These are phyloP conservation scores for Nymphalis io DNA, from an alignment of 1,140 invertebrate species.

Conservation along the genomic window DNA sequence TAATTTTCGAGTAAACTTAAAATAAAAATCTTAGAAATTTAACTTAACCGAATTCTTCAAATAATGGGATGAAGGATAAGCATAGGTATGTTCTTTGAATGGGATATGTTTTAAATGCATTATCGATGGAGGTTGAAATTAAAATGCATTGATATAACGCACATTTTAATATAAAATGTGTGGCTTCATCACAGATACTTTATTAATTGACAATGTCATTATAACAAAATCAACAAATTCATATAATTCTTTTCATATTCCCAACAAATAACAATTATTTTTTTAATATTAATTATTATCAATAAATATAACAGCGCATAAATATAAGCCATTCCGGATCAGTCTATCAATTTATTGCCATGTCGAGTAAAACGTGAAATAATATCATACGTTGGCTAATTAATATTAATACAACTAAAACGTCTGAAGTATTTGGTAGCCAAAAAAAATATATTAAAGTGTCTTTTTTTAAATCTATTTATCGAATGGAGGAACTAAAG, in stretches of 20 bases:
- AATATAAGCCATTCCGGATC: slow-evolving; percentile 14
- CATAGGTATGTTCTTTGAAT: slow-evolving; percentile 14
- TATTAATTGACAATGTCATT: slow-evolving; percentile 36
- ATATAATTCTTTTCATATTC: slow-evolving; percentile 23
- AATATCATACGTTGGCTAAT: slow-evolving; percentile 1
- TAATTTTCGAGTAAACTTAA: slow-evolving; percentile 24
- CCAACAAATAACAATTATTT: slow-evolving; percentile 14
- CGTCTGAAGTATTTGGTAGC: not conserved
- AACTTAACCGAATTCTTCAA: not conserved
- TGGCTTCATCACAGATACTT: slow-evolving; percentile 64
- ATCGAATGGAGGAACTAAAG: not conserved
- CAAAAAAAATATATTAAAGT: no score
- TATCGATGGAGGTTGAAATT: slow-evolving; percentile 48
- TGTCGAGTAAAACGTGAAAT: not conserved
- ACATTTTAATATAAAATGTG: slow-evolving; percentile 80
- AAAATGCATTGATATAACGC: slow-evolving; percentile 63
- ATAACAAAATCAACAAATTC: slow-evolving; percentile 46
- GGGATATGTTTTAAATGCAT: slow-evolving; percentile 35
- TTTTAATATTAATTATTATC: not conserved
- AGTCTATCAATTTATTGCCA: slow-evolving; percentile 27
- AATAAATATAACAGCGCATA: slow-evolving; percentile 8
- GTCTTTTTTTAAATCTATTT: no score
- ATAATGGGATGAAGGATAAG: not conserved
- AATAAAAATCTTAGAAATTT: not conserved
- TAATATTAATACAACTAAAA: not conserved